These are phyloP conservation scores for Buteo buteo DNA, from an alignment of 2,113 vertebrate genomes.

Conservation along the genomic window DNA sequence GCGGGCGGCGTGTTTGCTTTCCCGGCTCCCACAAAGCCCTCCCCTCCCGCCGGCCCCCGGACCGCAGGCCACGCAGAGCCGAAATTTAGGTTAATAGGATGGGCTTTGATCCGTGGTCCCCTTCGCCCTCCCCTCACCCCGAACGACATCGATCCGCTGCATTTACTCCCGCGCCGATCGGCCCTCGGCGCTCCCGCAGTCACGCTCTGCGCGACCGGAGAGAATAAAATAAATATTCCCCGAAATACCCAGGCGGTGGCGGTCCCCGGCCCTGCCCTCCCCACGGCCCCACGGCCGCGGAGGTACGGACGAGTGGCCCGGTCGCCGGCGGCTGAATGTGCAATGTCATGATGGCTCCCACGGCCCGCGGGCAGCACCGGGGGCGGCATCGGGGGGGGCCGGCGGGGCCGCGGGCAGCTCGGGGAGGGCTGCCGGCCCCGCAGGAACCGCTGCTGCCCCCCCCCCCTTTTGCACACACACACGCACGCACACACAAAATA, in stretches of 20 bases:
- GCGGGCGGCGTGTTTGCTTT: not conserved
- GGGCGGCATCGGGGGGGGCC: not conserved
- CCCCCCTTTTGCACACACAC: not conserved
- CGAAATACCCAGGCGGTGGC: not conserved
- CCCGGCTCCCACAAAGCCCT: not conserved
- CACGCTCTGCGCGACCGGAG: not conserved
- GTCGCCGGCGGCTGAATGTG: constrained; percentile 14
- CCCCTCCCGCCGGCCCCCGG: not conserved
- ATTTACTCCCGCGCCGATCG: not conserved
- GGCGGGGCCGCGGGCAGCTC: not conserved
- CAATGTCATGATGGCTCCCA: constrained; percentile 60
- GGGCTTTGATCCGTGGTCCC: constrained; percentile 44
- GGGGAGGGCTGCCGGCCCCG: not conserved
- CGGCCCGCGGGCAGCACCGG: not conserved
- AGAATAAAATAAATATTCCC: not conserved
- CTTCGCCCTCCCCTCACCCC: constrained; percentile 47
- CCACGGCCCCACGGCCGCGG: not conserved
- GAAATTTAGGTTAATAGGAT: constrained; percentile 57
- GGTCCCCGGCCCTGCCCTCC: not conserved
- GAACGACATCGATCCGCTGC: constrained; percentile 35
- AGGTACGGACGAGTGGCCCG: constrained; percentile 31
- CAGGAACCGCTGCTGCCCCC: not conserved
- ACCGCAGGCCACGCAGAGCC: not conserved
- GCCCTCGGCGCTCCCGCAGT: not conserved
- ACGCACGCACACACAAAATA: constrained; percentile 43